Evolutionary conservation across 2,113 vertebrate species (phyloP), one percentile per base, ranked within the genome.

Genomic region (Vicugna pacos): DNA sequence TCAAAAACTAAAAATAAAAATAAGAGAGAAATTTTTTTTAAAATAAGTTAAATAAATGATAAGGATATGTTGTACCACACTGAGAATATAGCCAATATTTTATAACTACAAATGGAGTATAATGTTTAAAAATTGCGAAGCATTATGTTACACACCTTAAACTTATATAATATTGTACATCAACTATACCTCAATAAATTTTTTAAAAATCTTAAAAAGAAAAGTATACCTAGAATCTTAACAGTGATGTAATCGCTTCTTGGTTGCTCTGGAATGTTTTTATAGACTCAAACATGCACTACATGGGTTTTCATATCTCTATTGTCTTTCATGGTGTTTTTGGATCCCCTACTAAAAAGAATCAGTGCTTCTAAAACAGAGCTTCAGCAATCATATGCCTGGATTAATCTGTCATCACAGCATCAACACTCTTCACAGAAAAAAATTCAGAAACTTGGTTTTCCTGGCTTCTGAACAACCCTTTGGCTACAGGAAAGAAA

Each of bases 401-500:
- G 62, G 89, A 96, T 98, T 95, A 97, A 89, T 95, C 96, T 95
- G 91, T 98, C 94, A 94, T 93, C 89, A 67, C 13, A 32, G 58
- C 26, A 69, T 56, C 69, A 87, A 89, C 72, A 83, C 73, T 30
- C 46, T 80, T 80, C 46, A 30, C 35, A 89, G 85, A 60, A 92
- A 62, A 92, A 96, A 60, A 58, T 91, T 96, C 65, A 93, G 86
- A 96, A 89, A 95, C 69, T 89, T 77, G 16, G 3, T 81, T 94
- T 93, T 95, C 30, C 62, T 96, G 89, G 88, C n/a, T 92, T 91
- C 70, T 35, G 35, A 91, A 93, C 52, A 82, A 86, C 38, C 0
- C 26, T 69, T 77, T 75, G 62, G 60, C 69, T 87, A 67, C 16
- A 91, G 84, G 65, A 93, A 87, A 92, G 91, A 88, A 84, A 93